Evolutionary conservation across 92 coral and sea anemone species (phyloP), one percentile per base, ranked within the genome.

Genomic region (Umimayanthus chanpuru): DNA sequence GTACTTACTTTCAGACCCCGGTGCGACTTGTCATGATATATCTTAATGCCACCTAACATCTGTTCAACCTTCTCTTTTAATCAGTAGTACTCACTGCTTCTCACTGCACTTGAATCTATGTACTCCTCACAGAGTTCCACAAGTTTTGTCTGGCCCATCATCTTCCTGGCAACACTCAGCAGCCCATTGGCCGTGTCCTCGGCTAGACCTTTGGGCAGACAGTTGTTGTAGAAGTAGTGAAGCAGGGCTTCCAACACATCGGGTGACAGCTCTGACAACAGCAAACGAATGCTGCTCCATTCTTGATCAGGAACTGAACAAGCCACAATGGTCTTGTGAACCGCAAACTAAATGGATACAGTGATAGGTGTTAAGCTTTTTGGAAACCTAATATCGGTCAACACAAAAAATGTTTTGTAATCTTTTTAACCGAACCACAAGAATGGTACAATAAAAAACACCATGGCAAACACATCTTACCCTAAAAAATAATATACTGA

Each of bases 181-280:
- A 83, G 67, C 26, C 77, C 87, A 71, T 20, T 83, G 66, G 87
- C 87, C 5, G 87, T 83, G 25, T 70, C 87, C 67, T 83, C 87
- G 0, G 78, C 8, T 29, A 83, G 44, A 49, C 66, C 67, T 72
- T 83, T 83, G 25, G 87, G 87, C 43, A 83, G 66, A 29, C 87
- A 83, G 29, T 61, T 83, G 56, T 49, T 68, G 43, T 83, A 83
- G 87, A 83, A 70, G 74, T 83, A 83, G 36, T 83, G 87, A 32
- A 83, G 76, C 9, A 83, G 64, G 26, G 79, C 87, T 29, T 83
- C 78, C 28, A 83, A 32, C 25, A 83, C 38, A 26, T 83, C 77
- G 21, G 87, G 87, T 25, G 87, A 26, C 49, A 83, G 78, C 18
- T 49, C 87, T 15, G 87, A 41, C 66, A 83, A 53, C 87, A 43